Evolutionary conservation across 2,113 vertebrate genomes (phyloP).

Genomic region (Haplochromis vanheusdeni): DNA sequence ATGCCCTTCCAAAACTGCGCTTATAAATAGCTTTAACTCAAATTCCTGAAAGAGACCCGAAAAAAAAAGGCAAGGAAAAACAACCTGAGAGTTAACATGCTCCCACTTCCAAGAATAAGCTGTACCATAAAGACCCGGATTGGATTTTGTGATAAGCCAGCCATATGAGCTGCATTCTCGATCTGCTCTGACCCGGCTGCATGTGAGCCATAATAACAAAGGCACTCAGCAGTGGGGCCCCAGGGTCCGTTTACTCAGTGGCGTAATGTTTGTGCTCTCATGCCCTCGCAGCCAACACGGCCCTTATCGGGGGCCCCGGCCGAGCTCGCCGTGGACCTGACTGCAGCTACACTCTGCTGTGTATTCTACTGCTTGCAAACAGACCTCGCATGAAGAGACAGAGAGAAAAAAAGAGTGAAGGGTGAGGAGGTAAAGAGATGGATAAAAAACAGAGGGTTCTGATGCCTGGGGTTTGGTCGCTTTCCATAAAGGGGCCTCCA

Average conservation of each 20-base stretch:
- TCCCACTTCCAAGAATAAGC: constrained; percentile 39
- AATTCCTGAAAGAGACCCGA: neutral
- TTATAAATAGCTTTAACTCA: constrained; percentile 39
- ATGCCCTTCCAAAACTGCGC: constrained; percentile 23
- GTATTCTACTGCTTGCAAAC: constrained; percentile 56
- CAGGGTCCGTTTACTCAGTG: constrained; percentile 70
- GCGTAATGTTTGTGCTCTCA: constrained; percentile 73
- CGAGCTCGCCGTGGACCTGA: neutral
- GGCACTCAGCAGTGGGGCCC: constrained; percentile 56
- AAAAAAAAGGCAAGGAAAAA: neutral
- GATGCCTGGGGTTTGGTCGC: constrained; percentile 45
- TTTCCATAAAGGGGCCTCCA: constrained; percentile 56
- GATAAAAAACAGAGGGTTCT: constrained; percentile 47
- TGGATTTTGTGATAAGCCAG: constrained; percentile 61
- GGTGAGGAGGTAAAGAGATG: constrained; percentile 27
- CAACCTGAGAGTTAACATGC: constrained; percentile 2
- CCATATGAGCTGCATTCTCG: constrained; percentile 58
- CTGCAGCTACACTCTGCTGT: constrained; percentile 18
- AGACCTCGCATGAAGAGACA: constrained; percentile 38
- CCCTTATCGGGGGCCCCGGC: constrained; percentile 58
- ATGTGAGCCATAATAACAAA: constrained; percentile 65
- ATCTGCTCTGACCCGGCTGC: constrained; percentile 46
- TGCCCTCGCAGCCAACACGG: constrained; percentile 50
- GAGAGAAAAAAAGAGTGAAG: constrained; percentile 1
- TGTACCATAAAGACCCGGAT: constrained; percentile 22